Evolutionary conservation across 1,140 invertebrate genomes (phyloP), one percentile per base, ranked within the genome.

Genomic region (Mylabris phalerata): DNA sequence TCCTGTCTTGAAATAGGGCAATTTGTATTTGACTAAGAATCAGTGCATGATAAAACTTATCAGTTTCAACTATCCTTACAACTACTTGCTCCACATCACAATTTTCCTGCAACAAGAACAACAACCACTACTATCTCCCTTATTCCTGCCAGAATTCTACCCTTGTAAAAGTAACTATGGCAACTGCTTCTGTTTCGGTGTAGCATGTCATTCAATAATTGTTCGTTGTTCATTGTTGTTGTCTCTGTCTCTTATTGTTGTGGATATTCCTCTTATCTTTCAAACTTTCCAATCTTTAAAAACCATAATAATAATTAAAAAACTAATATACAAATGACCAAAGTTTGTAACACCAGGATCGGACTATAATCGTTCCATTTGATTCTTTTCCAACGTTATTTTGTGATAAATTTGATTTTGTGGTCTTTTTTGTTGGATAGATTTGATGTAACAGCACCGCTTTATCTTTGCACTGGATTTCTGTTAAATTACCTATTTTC

Each of bases 151-250:
- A 32, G 32, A 32, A 32, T 32, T 32, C 19, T 19, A 19, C 19
- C 19, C 19, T 19, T 19, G 19, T 32, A 32, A 32, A 32, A 32
- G 32, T 44, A 10, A 26, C 27, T 38, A 59, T 51, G 46, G 46
- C 49, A 59, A 59, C 57, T 41, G 47, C 45, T 56, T 54, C 32
- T 47, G 57, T 63, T 48, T 63, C 54, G 62, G 51, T 67, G 65
- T 67, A 61, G 67, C 66, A 69, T 69, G 67, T 63, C 62, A 65
- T 61, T 64, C 27, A 46, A 64, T 55, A 55, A 61, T 67, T 69
- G 66, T 69, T 69, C 58, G 59, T 63, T 68, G 66, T 67, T 67
- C 45, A 67, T 65, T 69, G 67, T 69, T 66, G 67, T 69, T 65
- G 66, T 65, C 67, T 70, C 58, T 66, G 61, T 65, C 63, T 64